Evolutionary conservation across 2,797 vertebrate genomes (phyloP).

Genomic region (Erethizon dorsatum): DNA sequence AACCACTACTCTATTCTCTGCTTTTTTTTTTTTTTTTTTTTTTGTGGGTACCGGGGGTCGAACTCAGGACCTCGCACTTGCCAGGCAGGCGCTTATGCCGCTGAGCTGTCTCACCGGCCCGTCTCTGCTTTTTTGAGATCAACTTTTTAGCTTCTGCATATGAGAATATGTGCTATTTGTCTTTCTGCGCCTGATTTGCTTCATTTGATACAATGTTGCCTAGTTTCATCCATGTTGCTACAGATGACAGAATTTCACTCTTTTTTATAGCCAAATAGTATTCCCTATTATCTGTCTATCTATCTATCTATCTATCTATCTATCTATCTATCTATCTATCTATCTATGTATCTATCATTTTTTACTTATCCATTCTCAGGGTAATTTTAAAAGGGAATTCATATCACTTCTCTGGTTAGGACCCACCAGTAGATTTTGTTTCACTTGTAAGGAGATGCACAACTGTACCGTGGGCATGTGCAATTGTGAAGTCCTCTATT

Average conservation of each 20-base stretch:
- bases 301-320: no score
- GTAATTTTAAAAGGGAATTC: neutral
- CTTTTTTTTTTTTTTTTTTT: no score
- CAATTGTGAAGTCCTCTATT: neutral
- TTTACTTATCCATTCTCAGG: neutral
- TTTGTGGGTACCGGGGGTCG: no score
- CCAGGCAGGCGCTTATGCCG: no score
- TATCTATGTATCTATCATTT: no score
- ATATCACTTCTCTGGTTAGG: slow-evolving; percentile 74
- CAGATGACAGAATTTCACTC: neutral
- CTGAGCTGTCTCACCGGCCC: no score
- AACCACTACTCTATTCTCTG: neutral
- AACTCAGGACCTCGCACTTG: no score
- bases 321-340: neutral
- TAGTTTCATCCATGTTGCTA: neutral
- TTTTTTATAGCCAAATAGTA: neutral
- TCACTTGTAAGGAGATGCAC: slow-evolving; percentile 29
- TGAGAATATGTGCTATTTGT: neutral
- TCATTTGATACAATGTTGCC: neutral
- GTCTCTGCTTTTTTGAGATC: neutral
- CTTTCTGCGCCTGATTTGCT: neutral
- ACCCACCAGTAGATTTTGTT: slow-evolving; percentile 72
- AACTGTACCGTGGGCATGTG: accelerated
- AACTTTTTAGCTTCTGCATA: neutral
- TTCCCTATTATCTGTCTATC: neutral